Evolutionary conservation across 2,113 vertebrate genomes (phyloP), one percentile per base, ranked within the genome.

Genomic region (Panthera tigris): DNA sequence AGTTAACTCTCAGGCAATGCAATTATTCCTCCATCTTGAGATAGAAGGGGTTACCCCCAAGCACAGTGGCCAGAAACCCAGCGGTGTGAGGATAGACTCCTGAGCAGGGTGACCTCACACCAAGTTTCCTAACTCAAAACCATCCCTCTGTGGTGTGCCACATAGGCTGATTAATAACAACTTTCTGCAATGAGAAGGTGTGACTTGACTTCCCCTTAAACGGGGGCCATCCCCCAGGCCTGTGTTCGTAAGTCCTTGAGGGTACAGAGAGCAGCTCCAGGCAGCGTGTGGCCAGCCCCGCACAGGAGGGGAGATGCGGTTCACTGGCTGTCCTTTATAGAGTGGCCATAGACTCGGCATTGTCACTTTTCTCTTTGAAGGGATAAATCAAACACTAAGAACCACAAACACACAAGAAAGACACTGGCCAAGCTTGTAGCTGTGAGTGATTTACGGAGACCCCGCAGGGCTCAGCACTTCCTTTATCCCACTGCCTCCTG

Each of bases 351-450:
- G 41, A 61, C 55, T 76, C 31, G 2, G 69, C 41, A 27, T 15
- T 63, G 48, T 27, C 79, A 50, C 11, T 79, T 68, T 50, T 65
- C 33, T 89, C 88, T 79, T 91, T 13, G 23, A 48, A 90, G 50
- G 36, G 48, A 65, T 55, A 89, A 52, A n/a, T 74, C 73, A 91
- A 85, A 79, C 50, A 25, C 21, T 18, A 90, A 96, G 74, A 91
- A 78, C n/a, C 48, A 80, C 25, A 91, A 76, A 73, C 41, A 33
- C 7, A 9, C 13, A 41, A 61, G 80, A n/a, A 83, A 71, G 52
- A 55, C 0, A 27, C 41, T 2, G 14, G 14, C 29, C 12, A 25
- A 19, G 29, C 21, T 90, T 68, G 39, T 41, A 16, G 21, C 76
- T 86, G 55, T 13, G 21, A 74, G 25, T 71, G n/a, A n/a, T 12